Percentiles rank a stretch among this genome's conserved stretches.
These are phyloP conservation scores for Stenichneumon culpator DNA, from an alignment of 2,888 invertebrate genomes.

Conservation along the genomic window DNA sequence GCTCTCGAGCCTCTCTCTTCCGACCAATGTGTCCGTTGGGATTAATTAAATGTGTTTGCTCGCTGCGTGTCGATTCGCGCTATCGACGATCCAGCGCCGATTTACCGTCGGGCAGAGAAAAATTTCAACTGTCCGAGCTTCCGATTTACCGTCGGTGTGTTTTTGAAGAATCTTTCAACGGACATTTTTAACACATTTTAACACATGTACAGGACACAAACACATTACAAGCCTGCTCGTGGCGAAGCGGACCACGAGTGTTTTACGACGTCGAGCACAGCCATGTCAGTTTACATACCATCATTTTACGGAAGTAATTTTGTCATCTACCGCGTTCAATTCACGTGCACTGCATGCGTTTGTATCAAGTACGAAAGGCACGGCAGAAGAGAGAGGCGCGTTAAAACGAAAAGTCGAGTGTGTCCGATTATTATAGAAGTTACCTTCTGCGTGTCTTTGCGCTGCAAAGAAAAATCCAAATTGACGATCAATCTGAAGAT, in stretches of 20 bases:
- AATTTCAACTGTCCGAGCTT: too few species aligned
- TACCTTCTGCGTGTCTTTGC: background rate
- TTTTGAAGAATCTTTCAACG: too few species aligned
- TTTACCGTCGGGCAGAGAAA: too few species aligned
- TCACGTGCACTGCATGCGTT: background rate
- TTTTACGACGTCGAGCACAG: too few species aligned
- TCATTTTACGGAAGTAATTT: too few species aligned
- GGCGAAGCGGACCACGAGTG: too few species aligned
- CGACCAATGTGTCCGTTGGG: background rate
- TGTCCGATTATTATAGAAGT: background rate
- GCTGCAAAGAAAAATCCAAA: constrained; percentile 8
- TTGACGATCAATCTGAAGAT: background rate
- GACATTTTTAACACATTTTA: too few species aligned
- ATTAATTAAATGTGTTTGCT: background rate
- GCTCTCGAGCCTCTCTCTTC: background rate
- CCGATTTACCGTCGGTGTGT: too few species aligned
- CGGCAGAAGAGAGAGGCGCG: background rate
- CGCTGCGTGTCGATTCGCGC: background rate
- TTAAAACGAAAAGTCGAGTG: background rate
- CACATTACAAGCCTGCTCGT: too few species aligned
- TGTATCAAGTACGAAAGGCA: background rate
- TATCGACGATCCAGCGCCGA: too few species aligned
- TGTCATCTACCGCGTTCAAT: background rate
- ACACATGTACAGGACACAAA: too few species aligned
- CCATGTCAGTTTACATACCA: too few species aligned